phyloP scores from a whole-genome alignment of 2,888 invertebrate genomes.

The Chalcosyrphus nemorum region DNA sequence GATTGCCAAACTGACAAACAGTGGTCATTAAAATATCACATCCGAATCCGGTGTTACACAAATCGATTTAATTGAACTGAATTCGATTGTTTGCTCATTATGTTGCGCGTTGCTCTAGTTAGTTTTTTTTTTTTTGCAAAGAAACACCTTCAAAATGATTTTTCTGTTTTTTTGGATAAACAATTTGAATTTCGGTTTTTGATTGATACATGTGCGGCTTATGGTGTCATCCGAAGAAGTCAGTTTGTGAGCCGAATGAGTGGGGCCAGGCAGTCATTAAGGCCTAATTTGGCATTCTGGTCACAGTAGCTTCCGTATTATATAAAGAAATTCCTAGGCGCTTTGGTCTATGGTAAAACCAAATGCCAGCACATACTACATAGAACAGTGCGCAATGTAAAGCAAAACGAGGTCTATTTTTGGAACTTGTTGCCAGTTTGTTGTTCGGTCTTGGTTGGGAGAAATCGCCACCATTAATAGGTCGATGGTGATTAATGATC shows the following conservation, averaged over 20 bases:
- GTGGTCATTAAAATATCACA: background rate
- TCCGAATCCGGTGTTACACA: background rate
- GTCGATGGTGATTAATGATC: no score
- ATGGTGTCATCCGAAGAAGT: background rate
- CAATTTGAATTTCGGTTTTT: background rate
- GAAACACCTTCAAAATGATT: constrained; percentile 13
- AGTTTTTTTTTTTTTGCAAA: background rate
- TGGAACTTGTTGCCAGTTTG: background rate
- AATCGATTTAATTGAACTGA: background rate
- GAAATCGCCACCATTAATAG: background rate
- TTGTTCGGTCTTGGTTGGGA: background rate
- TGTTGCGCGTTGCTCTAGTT: constrained; percentile 3
- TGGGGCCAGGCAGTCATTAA: background rate
- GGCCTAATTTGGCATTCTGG: constrained; percentile 28
- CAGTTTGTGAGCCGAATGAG: background rate
- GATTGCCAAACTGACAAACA: background rate
- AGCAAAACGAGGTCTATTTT: constrained; percentile 30
- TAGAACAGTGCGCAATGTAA: constrained; percentile 41
- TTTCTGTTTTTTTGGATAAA: background rate
- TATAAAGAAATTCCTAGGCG: constrained; percentile 47
- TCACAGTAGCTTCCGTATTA: constrained; percentile 65
- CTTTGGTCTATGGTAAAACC: constrained; percentile 34
- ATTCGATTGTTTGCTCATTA: background rate
- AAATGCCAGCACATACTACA: constrained; percentile 51
- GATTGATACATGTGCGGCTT: background rate